Evolutionary conservation across 2,113 vertebrate species (phyloP).

Genomic region (Tragulus kanchil): DNA sequence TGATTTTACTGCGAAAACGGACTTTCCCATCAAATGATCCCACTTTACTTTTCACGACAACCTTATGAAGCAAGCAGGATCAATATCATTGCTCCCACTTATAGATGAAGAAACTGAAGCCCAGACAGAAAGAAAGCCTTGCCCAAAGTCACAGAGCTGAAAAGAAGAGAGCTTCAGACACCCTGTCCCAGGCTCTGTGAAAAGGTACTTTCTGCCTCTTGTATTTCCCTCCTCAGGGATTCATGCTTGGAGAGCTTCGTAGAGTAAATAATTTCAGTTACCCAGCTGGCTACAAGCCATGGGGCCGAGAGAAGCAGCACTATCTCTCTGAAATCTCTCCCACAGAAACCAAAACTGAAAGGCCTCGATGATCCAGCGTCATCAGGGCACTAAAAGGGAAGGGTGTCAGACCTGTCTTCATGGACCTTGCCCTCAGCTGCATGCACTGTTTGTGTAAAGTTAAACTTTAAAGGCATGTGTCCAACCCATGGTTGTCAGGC

Average conservation of each 20-base stretch:
- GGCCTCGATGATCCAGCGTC: neutral
- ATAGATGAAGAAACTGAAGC: neutral
- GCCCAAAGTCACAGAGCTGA: neutral
- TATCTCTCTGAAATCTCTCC: neutral
- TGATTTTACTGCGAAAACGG: slow-evolving; percentile 1
- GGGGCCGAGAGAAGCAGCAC: neutral
- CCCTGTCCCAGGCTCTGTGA: neutral
- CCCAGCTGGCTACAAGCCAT: neutral
- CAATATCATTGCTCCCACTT: neutral
- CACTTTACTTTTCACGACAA: neutral
- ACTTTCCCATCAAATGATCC: neutral
- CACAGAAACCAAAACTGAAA: neutral
- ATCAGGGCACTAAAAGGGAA: neutral
- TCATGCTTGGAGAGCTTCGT: neutral
- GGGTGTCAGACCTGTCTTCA: neutral
- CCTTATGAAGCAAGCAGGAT: neutral
- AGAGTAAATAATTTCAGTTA: neutral
- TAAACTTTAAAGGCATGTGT: neutral
- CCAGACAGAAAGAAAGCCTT: neutral
- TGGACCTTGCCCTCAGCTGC: neutral
- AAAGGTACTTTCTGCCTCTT: neutral
- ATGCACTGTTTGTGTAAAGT: neutral
- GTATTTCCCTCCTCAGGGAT: neutral
- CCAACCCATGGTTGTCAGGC: neutral
- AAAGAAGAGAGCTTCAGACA: neutral